Evolutionary conservation across 2,113 vertebrate genomes (phyloP), one percentile per base, ranked within the genome.

Genomic region (Boulengeromyrus knoepffleri): DNA sequence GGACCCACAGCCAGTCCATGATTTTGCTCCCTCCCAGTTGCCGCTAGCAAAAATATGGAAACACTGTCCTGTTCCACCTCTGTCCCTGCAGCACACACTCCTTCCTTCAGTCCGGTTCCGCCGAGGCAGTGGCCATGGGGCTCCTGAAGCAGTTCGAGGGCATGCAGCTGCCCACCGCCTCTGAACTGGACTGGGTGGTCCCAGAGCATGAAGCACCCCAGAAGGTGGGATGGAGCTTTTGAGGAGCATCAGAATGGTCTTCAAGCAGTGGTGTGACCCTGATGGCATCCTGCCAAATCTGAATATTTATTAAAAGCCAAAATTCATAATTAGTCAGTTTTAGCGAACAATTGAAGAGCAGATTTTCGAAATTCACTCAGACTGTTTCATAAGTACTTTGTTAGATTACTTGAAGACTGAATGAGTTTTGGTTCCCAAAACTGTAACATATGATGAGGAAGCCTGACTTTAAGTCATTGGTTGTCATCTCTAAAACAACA

Each of bases 81-180:
- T 36, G 45, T 89, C 53, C 39, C 50, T 19, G 8, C 93, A 99
- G 98, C 89, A 96, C 96, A 85, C 96, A 97, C 39, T 96, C 96
- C 91, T 96, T 97, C 94, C 95, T 98, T 77, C 97, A 98, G 92
- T 99, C 98, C 9, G 99, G 98, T 89, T 99, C 98, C 0, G 98
- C 99, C 0, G 98, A 99, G 94, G 98, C 98, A 0, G 99, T 99
- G 89, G 99, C 98, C 89, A 99, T 99, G 98, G 98, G 98, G 88
- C 95, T 99, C 46, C 96, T 99, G 94, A 95, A 97, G 93, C 99
- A 99, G 94, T 99, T 99, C 92, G 97, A 99, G 90, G 98, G 99
- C 89, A 97, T 99, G 97, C 98, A 99, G 94, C 97, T 99, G 36
- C 99, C 99, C 0, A 98, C 98, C 0, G 99, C 99, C 83, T 99